Conservation (phyloP, 2,797 vertebrate genomes). For the Gadopsis marmoratus region DNA sequence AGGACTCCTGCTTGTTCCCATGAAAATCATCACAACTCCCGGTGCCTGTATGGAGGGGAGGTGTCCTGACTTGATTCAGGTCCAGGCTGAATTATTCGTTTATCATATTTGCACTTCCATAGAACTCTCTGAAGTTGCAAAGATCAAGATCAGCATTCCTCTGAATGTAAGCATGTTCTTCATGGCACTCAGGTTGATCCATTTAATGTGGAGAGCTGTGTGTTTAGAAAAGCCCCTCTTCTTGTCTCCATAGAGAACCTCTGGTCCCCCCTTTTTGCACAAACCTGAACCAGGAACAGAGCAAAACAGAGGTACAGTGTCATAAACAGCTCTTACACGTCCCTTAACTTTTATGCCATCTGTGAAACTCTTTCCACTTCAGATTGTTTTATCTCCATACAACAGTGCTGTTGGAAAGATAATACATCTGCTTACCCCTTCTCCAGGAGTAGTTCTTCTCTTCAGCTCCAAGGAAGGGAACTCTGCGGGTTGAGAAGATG, state of each 20-base stretch:
- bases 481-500: slow-evolving; percentile 68
- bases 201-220: slow-evolving; percentile 51
- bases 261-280: slow-evolving; percentile 15
- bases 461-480: slow-evolving; percentile 50
- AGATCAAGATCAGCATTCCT: slow-evolving; percentile 65
- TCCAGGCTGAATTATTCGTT: slow-evolving; percentile 59
- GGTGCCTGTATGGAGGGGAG: slow-evolving; percentile 66
- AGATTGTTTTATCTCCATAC: slow-evolving; percentile 17
- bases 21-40: slow-evolving; percentile 72
- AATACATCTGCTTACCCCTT: slow-evolving; percentile 65
- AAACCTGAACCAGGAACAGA: slow-evolving; percentile 46
- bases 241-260: slow-evolving; percentile 18
- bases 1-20: slow-evolving; percentile 64
- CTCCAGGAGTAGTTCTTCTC: slow-evolving; percentile 65
- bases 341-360: slow-evolving; percentile 59
- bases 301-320: slow-evolving; percentile 36
- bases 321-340: slow-evolving; percentile 54
- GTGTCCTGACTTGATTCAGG: slow-evolving; percentile 72
- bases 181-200: slow-evolving; percentile 60
- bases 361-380: slow-evolving; percentile 26
- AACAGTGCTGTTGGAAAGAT: slow-evolving; percentile 26
- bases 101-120: slow-evolving; percentile 61
- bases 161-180: slow-evolving; percentile 39
- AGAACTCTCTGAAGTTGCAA: slow-evolving; percentile 50
- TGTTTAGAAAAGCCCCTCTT: slow-evolving; percentile 34